A percentile compares a stretch with the other conserved stretches of the same genome.
phyloP scores from a whole-genome alignment of 2,888 invertebrate species.

The Drosophila acutilabella region DNA sequence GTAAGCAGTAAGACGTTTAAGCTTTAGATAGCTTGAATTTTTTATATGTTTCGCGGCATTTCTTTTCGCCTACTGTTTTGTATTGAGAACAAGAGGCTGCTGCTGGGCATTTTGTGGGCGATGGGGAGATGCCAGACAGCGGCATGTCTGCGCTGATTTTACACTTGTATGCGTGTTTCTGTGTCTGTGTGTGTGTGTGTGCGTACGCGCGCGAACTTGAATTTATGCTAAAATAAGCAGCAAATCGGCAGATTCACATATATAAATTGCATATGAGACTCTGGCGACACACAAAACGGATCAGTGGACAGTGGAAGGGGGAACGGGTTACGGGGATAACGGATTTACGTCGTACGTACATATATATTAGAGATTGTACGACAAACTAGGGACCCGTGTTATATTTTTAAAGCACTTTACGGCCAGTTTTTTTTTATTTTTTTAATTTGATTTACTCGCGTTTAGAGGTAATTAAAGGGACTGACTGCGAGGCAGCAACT shows the following conservation, averaged over 20 bases:
- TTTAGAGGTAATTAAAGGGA: constrained; percentile 38
- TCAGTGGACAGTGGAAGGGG: background rate
- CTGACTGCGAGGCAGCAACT: constrained; percentile 12
- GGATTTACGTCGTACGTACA: background rate
- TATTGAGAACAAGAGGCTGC: constrained; percentile 24
- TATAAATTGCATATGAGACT: constrained; percentile 40
- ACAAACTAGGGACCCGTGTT: constrained; percentile 42
- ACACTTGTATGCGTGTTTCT: constrained; percentile 21
- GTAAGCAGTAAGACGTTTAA: constrained; percentile 48
- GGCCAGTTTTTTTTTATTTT: constrained; percentile 32
- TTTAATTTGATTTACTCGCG: constrained; percentile 43
- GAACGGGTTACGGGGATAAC: constrained; percentile 2
- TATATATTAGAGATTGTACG: background rate
- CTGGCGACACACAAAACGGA: constrained; percentile 52
- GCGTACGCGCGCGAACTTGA: constrained; percentile 61
- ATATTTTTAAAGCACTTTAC: constrained; percentile 58
- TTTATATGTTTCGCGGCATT: constrained; percentile 62
- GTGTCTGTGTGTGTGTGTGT: constrained; percentile 22
- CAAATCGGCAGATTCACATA: constrained; percentile 26
- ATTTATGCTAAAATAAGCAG: constrained; percentile 54
- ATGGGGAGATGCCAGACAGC: constrained; percentile 50
- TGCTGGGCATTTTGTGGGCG: constrained; percentile 1
- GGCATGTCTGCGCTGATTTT: constrained; percentile 45
- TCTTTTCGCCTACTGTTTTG: constrained; percentile 48
- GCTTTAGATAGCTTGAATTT: constrained; percentile 45